Percentiles rank a stretch among this genome's conserved stretches.
These are phyloP conservation scores for Oncopodura yosiiana DNA, from an alignment of 1,140 invertebrate species.

Conservation along the genomic window DNA sequence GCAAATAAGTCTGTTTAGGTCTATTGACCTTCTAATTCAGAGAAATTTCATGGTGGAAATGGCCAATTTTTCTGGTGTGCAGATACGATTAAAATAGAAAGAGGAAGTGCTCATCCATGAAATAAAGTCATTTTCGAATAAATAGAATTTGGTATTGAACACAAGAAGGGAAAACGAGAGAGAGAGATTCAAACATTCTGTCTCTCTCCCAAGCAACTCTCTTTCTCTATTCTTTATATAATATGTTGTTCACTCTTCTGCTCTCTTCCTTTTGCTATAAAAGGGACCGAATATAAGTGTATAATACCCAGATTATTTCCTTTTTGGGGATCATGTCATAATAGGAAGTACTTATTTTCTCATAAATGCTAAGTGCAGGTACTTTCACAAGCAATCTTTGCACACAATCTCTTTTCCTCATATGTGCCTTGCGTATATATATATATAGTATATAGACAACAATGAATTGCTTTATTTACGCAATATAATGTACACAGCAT, in stretches of 20 bases:
- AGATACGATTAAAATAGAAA: slow-evolving; percentile 27
- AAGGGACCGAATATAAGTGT: too few relatives aligned
- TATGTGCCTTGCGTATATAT: too few relatives aligned
- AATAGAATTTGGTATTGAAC: slow-evolving; percentile 36
- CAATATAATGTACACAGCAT: too few relatives aligned
- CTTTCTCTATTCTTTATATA: too few relatives aligned
- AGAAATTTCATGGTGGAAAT: slow-evolving; percentile 36
- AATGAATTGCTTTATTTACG: too few relatives aligned
- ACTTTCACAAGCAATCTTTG: too few relatives aligned
- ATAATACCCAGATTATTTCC: slow-evolving; percentile 35
- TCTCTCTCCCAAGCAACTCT: slow-evolving; percentile 11
- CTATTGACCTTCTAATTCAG: slow-evolving; percentile 37
- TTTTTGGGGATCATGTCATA: slow-evolving; percentile 23
- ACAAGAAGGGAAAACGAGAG: slow-evolving; percentile 12
- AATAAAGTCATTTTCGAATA: slow-evolving; percentile 37
- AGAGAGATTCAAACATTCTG: slow-evolving; percentile 21
- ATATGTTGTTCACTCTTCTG: too few relatives aligned
- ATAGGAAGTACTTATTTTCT: slow-evolving; percentile 16
- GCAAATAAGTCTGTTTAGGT: slow-evolving; percentile 36
- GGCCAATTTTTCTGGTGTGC: slow-evolving; percentile 33
- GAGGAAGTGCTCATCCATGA: slow-evolving; percentile 34
- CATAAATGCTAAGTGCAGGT: background rate
- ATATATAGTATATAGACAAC: too few relatives aligned
- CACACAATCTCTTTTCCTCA: too few relatives aligned
- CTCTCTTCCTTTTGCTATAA: too few relatives aligned